A percentile compares a stretch with the other conserved stretches of the same genome.
Evolutionary conservation across 2,797 vertebrate species (phyloP).

Genomic region (Taeniopygia guttata): DNA sequence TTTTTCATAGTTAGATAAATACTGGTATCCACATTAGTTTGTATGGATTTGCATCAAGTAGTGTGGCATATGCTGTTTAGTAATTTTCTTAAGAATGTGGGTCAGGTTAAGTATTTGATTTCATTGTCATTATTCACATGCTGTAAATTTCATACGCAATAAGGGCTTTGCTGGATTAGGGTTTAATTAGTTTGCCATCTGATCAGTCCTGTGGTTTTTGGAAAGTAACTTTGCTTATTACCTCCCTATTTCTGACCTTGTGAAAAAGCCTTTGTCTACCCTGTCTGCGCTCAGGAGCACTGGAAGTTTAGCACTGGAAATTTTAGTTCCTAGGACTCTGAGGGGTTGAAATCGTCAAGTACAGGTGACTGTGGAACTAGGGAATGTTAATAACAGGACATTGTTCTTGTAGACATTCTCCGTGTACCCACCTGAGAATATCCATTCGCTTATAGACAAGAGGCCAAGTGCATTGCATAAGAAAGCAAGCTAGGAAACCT

Average conservation of each 20-base stretch:
- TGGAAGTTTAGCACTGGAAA: neutral
- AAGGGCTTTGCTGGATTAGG: conserved; percentile 11
- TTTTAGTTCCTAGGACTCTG: neutral
- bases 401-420: neutral
- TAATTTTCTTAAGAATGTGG: conserved; percentile 45
- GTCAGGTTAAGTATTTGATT: conserved; percentile 40
- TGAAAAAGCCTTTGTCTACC: neutral
- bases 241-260: neutral
- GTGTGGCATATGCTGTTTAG: conserved; percentile 12
- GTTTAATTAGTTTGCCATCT: conserved; percentile 50
- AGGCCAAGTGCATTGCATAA: neutral
- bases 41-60: neutral
- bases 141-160: neutral
- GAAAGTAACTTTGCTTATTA: conserved; percentile 23
- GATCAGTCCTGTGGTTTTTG: conserved; percentile 7
- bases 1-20: neutral
- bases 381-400: neutral
- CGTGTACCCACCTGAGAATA: neutral
- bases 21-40: neutral
- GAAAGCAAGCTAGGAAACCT: conserved; percentile 17
- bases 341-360: neutral
- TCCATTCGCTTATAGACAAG: neutral
- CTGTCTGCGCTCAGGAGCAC: neutral
- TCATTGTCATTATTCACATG: conserved; percentile 34
- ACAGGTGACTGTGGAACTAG: neutral